phyloP scores from a whole-genome alignment of 2,797 vertebrate genomes.

The Pangasius macronema region DNA sequence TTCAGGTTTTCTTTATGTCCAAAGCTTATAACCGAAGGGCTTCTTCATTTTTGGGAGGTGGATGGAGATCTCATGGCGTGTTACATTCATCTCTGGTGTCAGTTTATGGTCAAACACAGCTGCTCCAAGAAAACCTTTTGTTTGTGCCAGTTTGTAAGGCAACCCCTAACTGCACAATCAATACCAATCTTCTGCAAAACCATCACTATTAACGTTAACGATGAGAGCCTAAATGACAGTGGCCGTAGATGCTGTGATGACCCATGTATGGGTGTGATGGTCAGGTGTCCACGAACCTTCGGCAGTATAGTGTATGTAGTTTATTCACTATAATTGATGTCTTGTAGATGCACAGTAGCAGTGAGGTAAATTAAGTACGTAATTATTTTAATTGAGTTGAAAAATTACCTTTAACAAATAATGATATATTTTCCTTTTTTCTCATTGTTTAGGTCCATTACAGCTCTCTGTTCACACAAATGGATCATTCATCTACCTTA shows the following conservation, averaged over 20 bases:
- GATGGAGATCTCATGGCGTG: background rate
- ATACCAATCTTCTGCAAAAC: background rate
- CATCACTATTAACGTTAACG: too few species aligned
- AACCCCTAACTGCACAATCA: background rate
- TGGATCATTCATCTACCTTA: background rate
- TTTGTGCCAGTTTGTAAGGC: background rate
- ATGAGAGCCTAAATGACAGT: background rate
- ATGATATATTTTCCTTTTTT: background rate
- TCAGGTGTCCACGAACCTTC: background rate
- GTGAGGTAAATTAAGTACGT: background rate
- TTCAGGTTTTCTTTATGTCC: background rate
- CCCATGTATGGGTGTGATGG: background rate
- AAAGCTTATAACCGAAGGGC: background rate
- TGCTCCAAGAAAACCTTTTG: background rate
- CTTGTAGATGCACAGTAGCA: background rate
- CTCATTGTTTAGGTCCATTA: constrained; percentile 19
- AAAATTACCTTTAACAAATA: background rate
- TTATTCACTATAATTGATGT: background rate
- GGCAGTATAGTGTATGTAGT: background rate
- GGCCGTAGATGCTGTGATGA: background rate
- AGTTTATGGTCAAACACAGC: background rate
- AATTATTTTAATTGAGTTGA: background rate
- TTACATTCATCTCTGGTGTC: background rate
- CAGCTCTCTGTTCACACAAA: background rate
- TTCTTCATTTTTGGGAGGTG: background rate